Conservation (phyloP, 1,140 invertebrate genomes). For the Hylyphantes graminicola region DNA sequence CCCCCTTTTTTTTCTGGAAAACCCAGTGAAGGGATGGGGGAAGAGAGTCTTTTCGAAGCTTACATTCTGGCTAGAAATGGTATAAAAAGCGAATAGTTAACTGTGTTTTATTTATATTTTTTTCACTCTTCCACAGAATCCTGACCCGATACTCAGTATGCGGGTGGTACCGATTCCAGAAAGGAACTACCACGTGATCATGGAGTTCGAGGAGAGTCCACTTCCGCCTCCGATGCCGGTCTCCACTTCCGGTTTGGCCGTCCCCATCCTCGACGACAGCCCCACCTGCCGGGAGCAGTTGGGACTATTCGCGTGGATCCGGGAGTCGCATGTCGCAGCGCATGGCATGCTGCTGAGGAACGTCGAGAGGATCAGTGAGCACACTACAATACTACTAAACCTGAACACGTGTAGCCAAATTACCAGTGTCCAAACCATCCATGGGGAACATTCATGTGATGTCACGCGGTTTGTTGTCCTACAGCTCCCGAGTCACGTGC, state of each 20-base stretch:
- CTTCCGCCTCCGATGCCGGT: not conserved
- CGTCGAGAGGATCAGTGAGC: constrained; percentile 45
- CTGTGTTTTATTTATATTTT: too few species aligned
- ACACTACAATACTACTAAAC: too few species aligned
- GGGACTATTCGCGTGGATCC: constrained; percentile 18
- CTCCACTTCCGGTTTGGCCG: constrained; percentile 26
- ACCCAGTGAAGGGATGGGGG: too few species aligned
- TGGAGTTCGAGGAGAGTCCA: constrained; percentile 43
- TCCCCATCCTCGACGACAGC: not conserved
- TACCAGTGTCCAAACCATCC: too few species aligned
- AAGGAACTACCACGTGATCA: constrained; percentile 48
- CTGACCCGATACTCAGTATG: constrained; percentile 46
- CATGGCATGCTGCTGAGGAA: constrained; percentile 35
- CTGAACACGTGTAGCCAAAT: too few species aligned
- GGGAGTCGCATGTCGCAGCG: constrained; percentile 27
- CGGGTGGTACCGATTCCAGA: constrained; percentile 43
- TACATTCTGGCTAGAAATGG: too few species aligned
- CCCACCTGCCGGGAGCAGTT: not conserved
- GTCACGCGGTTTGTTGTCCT: too few species aligned
- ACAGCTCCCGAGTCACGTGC: too few species aligned
- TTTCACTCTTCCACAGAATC: constrained; percentile 30
- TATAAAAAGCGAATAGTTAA: too few species aligned
- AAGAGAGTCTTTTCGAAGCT: too few species aligned
- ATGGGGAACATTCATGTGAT: too few species aligned
- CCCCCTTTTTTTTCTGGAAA: too few species aligned